These are phyloP conservation scores for Corynorhinus townsendii DNA, from an alignment of 2,113 vertebrate species.

Conservation along the genomic window DNA sequence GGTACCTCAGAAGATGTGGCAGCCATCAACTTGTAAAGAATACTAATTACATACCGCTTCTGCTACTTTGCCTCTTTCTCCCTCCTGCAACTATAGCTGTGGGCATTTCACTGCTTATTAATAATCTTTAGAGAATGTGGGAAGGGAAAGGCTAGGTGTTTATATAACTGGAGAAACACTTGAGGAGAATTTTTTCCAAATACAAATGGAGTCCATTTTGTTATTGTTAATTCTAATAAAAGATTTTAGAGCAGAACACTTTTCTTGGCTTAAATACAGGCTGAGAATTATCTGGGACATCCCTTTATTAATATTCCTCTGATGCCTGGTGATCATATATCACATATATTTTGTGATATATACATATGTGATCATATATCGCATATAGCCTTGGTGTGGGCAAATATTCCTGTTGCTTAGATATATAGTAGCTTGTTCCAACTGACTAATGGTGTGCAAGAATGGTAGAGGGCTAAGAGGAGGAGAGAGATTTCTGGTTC, in stretches of 20 bases:
- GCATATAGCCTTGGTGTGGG: neutral
- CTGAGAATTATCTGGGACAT: neutral
- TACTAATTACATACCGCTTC: conserved; percentile 5
- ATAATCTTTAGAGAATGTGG: neutral
- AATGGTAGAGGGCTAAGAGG: neutral
- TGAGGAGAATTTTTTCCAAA: neutral
- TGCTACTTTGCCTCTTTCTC: neutral
- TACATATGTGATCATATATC: neutral
- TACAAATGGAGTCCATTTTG: neutral
- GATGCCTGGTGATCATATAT: neutral
- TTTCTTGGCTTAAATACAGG: neutral
- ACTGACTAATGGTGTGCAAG: neutral
- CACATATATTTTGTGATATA: neutral
- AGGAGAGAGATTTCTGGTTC: neutral
- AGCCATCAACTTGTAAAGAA: neutral
- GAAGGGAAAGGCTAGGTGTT: neutral
- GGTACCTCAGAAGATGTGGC: neutral
- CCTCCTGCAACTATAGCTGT: neutral
- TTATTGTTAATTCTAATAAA: neutral
- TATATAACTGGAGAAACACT: neutral
- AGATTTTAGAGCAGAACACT: neutral
- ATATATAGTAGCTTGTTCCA: neutral
- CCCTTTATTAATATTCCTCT: conserved; percentile 8
- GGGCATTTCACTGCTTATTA: conserved; percentile 35
- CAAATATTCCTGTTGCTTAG: neutral